Evolutionary conservation across 2,797 vertebrate species (phyloP).

Genomic region (Poecilia gillii): DNA sequence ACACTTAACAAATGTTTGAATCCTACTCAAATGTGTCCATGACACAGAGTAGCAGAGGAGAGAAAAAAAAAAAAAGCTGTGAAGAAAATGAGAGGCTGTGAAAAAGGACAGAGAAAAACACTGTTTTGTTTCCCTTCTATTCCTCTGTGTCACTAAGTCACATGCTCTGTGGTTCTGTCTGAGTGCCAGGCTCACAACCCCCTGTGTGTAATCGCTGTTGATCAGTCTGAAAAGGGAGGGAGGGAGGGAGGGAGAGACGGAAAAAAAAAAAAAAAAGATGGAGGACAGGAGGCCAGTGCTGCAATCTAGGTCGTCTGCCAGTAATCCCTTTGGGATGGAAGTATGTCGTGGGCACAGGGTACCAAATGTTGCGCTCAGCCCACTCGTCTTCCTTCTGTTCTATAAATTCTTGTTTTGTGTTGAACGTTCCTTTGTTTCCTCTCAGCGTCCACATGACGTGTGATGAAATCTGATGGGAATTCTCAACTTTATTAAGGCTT

Average conservation of each 20-base stretch:
- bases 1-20: background rate
- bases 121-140: conserved; percentile 34
- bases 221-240: conserved; percentile 36
- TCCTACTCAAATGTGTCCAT: background rate
- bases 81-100: conserved; percentile 1
- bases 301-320: conserved; percentile 70
- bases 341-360: conserved; percentile 57
- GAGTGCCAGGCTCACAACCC: conserved; percentile 58
- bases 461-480: conserved; percentile 33
- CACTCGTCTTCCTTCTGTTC: conserved; percentile 22
- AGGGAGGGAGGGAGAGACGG: background rate
- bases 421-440: conserved; percentile 16
- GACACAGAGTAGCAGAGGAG: background rate
- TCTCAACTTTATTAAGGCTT: conserved; percentile 4
- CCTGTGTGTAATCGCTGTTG: conserved; percentile 66
- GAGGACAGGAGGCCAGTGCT: conserved; percentile 36
- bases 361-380: conserved; percentile 59
- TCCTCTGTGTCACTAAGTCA: conserved; percentile 62
- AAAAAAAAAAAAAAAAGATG: conserved; percentile 3
- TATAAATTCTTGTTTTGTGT: conserved; percentile 26
- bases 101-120: conserved; percentile 20
- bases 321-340: conserved; percentile 64
- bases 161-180: conserved; percentile 60
- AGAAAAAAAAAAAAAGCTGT: background rate
- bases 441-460: conserved; percentile 22